Evolutionary conservation across 2,888 invertebrate genomes (phyloP).

Genomic region (Dexiosoma caninum): DNA sequence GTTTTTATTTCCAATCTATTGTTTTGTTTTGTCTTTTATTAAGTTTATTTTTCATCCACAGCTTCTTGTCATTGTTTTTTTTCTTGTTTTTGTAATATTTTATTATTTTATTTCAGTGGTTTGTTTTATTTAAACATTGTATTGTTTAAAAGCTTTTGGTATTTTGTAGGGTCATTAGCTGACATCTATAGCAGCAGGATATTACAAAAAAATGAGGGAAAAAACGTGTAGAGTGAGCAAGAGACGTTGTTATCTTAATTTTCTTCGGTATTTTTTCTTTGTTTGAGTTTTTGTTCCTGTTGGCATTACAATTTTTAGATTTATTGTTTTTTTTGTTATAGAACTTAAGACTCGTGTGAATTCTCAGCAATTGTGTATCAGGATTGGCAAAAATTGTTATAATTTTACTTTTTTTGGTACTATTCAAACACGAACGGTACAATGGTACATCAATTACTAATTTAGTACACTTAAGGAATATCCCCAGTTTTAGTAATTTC

Average conservation of each 20-base stretch:
- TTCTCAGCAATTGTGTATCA: slow-evolving; percentile 32
- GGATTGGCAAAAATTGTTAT: too few species aligned
- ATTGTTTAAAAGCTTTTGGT: slow-evolving; percentile 62
- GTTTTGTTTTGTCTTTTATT: not conserved
- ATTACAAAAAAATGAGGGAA: not conserved
- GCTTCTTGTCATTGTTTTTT: too few species aligned
- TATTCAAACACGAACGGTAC: too few species aligned
- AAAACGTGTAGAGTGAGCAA: not conserved
- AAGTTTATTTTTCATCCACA: slow-evolving; percentile 17
- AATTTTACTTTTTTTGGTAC: too few species aligned
- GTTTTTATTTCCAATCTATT: too few species aligned
- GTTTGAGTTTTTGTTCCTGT: not conserved
- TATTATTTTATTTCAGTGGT: not conserved
- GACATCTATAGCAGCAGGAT: not conserved
- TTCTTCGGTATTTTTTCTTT: slow-evolving; percentile 10
- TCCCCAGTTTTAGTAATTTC: too few species aligned
- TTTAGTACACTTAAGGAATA: too few species aligned
- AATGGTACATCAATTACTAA: too few species aligned
- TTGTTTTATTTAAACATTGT: slow-evolving; percentile 35
- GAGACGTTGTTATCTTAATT: slow-evolving; percentile 16
- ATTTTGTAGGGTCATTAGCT: slow-evolving; percentile 59
- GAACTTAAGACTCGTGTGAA: slow-evolving; percentile 61
- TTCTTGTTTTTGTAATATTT: not conserved
- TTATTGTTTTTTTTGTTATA: slow-evolving; percentile 15
- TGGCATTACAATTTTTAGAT: slow-evolving; percentile 21